Base-by-base conservation (phyloP, 2,888 invertebrate species). In the Limnephilus rhombicus region DNA sequence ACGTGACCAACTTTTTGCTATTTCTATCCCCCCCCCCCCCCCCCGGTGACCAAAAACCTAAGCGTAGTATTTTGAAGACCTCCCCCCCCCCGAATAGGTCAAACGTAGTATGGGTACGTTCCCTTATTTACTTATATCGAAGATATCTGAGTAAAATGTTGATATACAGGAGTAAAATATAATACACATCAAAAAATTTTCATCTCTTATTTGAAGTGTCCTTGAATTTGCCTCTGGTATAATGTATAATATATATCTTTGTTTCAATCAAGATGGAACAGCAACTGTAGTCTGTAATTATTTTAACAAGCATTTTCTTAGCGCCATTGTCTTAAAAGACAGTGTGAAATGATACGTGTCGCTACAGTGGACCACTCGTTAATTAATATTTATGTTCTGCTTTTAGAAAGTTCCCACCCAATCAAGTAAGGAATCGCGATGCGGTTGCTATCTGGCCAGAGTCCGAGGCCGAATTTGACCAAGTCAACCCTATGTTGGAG, bases 331-430 rank as follows among this genome's bases (percentile, higher is more conserved):
- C 68, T 68, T 68, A 24, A 68, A 9, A 9, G 7, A n/a, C n/a
- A n/a, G 68, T 68, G 68, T 68, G 68, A 68, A 68, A 68, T 68
- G 68, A 68, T 68, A n/a, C 68, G 68, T 68, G 68, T 68, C n/a
- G 4, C 68, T 68, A 24, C 9, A 68, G 68, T 7, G 24, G 68
- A 68, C 24, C 24, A 68, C 24, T n/a, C 68, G 0, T n/a, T 24
- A 68, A 68, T 68, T 68, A 68, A 11, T 12, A 45, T 11, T 68
- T 68, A 68, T 68, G 9, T 68, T 68, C 7, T 68, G 1, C 68
- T 68, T 24, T 68, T 9, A n/a, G n/a, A 68, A 68, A 68, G 24
- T 68, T 68, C 68, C 24, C 68, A 68, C 68, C n/a, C 68, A n/a
- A 68, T 68, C 68, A 68, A 68, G 68, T 68, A 7, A 24, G 68